Conservation (phyloP, 2,113 vertebrate species). For the Ibidorhyncha struthersii region DNA sequence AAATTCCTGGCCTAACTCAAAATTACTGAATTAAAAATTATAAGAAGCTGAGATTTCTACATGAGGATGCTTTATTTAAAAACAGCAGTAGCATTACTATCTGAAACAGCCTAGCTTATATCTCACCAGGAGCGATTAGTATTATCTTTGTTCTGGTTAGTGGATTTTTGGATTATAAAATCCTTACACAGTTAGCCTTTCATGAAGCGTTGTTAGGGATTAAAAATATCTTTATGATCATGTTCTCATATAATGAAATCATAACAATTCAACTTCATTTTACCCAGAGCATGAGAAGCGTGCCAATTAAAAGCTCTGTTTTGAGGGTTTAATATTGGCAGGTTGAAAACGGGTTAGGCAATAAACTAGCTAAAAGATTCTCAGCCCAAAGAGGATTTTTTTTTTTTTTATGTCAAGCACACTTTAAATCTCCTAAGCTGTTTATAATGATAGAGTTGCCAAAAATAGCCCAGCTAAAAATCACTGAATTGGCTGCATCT, state of each 20-base stretch:
- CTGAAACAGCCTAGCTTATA: neutral
- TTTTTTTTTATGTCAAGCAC: neutral
- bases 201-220: constrained; percentile 31
- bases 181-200: constrained; percentile 52
- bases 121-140: constrained; percentile 31
- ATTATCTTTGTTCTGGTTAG: constrained; percentile 51
- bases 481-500: constrained; percentile 40
- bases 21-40: neutral
- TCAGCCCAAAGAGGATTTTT: neutral
- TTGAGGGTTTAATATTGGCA: constrained; percentile 6
- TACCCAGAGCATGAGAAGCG: neutral
- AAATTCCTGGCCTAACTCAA: neutral
- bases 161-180: constrained; percentile 60
- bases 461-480: constrained; percentile 43
- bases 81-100: neutral
- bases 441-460: constrained; percentile 42
- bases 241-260: neutral
- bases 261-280: constrained; percentile 18
- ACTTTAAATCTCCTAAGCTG: constrained; percentile 59
- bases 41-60: neutral
- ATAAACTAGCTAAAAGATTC: constrained; percentile 33
- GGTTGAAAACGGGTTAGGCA: constrained; percentile 22
- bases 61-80: neutral
- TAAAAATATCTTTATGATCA: constrained; percentile 24
- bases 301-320: neutral